These are phyloP conservation scores for Mastomys natalensis DNA, from an alignment of 2,113 vertebrate genomes.

Conservation along the genomic window DNA sequence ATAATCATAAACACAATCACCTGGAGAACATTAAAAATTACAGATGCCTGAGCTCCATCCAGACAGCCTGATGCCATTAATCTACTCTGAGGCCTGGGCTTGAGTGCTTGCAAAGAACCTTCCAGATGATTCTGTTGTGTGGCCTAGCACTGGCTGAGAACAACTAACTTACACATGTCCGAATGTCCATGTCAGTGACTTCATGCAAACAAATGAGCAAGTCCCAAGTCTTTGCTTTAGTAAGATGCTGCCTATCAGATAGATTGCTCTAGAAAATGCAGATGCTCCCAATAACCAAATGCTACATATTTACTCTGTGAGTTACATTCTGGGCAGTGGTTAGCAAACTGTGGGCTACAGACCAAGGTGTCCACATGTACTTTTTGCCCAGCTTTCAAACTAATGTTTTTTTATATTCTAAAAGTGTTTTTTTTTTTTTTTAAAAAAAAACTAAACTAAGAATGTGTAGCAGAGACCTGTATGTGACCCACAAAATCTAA, in stretches of 20 bases:
- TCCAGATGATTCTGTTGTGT: constrained; percentile 18
- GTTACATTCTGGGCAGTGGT: neutral
- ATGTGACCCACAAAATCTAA: constrained; percentile 16
- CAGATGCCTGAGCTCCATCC: constrained; percentile 30
- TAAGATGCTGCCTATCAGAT: neutral
- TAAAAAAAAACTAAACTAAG: neutral
- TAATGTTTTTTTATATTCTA: neutral
- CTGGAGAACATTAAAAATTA: constrained; percentile 13
- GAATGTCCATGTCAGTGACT: neutral
- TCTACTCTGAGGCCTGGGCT: neutral
- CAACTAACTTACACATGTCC: neutral
- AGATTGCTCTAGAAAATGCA: constrained; percentile 25
- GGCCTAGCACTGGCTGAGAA: neutral
- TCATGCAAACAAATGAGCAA: neutral
- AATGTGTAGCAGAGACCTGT: neutral
- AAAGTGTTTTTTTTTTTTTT: neutral
- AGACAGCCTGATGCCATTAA: constrained; percentile 54
- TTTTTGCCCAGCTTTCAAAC: neutral
- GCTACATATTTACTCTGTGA: neutral
- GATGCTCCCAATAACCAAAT: neutral
- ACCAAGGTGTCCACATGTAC: neutral
- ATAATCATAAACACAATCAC: constrained; percentile 38
- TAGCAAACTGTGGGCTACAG: neutral
- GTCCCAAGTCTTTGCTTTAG: neutral
- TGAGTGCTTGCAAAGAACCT: neutral